Conservation (phyloP, 2,797 vertebrate species). For the Mus minutoides region DNA sequence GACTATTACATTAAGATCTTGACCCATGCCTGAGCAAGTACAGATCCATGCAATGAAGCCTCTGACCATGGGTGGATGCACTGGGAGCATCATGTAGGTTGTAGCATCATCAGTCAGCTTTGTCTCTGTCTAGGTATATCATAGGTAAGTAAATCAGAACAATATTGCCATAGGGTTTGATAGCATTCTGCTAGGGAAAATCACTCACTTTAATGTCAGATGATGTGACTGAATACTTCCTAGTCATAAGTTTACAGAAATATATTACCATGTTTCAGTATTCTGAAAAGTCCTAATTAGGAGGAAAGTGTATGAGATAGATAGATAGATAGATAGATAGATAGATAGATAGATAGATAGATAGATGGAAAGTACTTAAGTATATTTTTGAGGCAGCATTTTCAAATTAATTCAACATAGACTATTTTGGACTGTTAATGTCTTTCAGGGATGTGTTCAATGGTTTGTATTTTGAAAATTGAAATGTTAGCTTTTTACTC, state of each 20-base stretch:
- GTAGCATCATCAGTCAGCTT: background rate
- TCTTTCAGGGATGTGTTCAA: background rate
- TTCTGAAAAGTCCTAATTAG: background rate
- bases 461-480: background rate
- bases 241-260: background rate
- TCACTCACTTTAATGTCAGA: conserved; percentile 13
- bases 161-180: background rate
- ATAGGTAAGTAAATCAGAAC: conserved; percentile 10
- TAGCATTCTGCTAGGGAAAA: conserved; percentile 41
- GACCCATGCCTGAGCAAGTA: background rate
- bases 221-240: background rate
- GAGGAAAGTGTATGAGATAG: background rate
- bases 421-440: background rate
- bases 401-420: conserved; percentile 19
- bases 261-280: conserved; percentile 26
- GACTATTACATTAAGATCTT: conserved; percentile 2
- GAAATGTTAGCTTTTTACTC: background rate
- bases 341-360: too few species aligned
- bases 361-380: background rate
- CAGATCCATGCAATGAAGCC: background rate
- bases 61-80: background rate
- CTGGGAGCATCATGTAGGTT: background rate
- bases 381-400: conserved; percentile 15
- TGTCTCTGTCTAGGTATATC: background rate
- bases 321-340: too few species aligned